Base-by-base conservation (phyloP, 2,797 vertebrate species). In the Spondyliosoma cantharus region DNA sequence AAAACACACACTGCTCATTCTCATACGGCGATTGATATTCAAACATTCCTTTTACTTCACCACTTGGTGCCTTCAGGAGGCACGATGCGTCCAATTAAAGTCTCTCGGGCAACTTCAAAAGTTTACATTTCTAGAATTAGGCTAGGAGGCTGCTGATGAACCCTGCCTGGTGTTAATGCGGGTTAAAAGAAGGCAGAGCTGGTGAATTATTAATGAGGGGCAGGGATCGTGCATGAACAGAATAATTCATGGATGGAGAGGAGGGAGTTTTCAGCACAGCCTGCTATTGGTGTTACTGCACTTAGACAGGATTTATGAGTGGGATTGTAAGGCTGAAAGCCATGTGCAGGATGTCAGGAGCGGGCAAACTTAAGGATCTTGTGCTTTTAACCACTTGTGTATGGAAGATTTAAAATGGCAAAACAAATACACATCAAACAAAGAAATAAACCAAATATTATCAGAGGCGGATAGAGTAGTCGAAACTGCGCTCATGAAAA, bases 141-240 rank as follows among this genome's bases (percentile, higher is more conserved):
- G 29, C 62, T 7, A 0, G 53, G 37, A 76, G 64, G 59, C 50
- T 20, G 78, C 46, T 78, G 87, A 85, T 80, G 78, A 90, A 78
- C 61, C 65, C 56, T 3, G 67, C 17, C 64, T 83, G 60, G 78
- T 88, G 82, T 76, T 87, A 87, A 90, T 81, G 86, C 85, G 52
- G 87, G 91, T 90, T 93, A 91, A 91, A 87, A 91, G 87, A 85
- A 74, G 84, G 82, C 82, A 81, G 75, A 63, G 50, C 42, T 25
- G 58, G 45, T 93, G 80, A 90, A 94, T 92, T 92, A 93, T 92
- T 92, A 73, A 94, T 84, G 80, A 0, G 19, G 84, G 72, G 75
- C 71, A 78, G 58, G 43, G 84, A 86, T 84, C 24, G 5, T 24
- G 69, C 74, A 67, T 49, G 73, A 77, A 46, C 66, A 63, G 90